Conservation (phyloP, 2,888 invertebrate species). For the Pristionchus maxplancki region DNA sequence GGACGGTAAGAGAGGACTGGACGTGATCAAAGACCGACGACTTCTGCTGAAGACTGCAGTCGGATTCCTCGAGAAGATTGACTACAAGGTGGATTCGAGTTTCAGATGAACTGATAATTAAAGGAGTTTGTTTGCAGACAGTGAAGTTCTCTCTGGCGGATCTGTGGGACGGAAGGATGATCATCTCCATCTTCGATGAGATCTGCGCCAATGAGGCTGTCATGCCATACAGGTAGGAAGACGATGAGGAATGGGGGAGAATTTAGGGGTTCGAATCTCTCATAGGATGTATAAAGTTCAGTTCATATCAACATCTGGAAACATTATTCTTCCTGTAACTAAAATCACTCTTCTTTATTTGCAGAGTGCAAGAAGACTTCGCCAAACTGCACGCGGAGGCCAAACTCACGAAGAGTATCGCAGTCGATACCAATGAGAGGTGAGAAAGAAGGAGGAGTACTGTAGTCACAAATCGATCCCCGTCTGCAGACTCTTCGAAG, state of each 20-base stretch:
- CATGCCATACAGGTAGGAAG: conserved; percentile 48
- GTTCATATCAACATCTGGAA: too few relatives aligned
- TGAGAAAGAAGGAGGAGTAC: background rate
- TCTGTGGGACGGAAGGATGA: conserved; percentile 76
- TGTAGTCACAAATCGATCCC: background rate
- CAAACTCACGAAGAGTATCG: conserved; percentile 68
- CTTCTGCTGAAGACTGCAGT: conserved; percentile 65
- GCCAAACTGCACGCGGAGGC: conserved; percentile 68
- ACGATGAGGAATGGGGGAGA: background rate
- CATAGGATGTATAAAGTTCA: too few relatives aligned
- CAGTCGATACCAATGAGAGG: conserved; percentile 70
- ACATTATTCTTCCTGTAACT: too few relatives aligned
- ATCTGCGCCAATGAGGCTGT: conserved; percentile 59
- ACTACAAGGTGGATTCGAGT: conserved; percentile 53
- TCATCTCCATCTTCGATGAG: conserved; percentile 68
- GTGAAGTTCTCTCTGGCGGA: conserved; percentile 63
- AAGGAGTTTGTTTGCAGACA: conserved; percentile 18
- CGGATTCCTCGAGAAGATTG: conserved; percentile 59
- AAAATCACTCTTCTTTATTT: conserved; percentile 60
- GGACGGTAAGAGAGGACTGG: conserved; percentile 63
- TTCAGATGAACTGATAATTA: background rate
- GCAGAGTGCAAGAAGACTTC: conserved; percentile 73
- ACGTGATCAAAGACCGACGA: conserved; percentile 61
- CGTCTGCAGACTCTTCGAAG: conserved; percentile 39
- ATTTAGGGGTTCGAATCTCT: conserved; percentile 58